Base-by-base conservation (phyloP, 2,888 invertebrate genomes). In the Tachina lurida region DNA sequence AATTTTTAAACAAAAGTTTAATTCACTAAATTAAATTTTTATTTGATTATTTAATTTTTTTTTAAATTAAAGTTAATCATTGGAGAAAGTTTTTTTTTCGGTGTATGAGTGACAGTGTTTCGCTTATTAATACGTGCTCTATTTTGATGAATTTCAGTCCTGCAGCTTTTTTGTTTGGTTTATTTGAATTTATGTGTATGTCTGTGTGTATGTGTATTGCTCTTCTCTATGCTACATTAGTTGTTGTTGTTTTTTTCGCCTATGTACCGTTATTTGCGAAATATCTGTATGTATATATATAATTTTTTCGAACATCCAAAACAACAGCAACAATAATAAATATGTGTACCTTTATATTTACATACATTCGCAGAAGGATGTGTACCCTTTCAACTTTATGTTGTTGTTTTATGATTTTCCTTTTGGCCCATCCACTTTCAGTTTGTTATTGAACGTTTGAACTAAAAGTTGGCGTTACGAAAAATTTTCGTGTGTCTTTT, bases 401-500 rank as follows among this genome's bases (percentile, higher is more conserved):
- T 70, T 54, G 54, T 70, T 70, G 54, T 54, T 70, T 54, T 54
- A 71, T 41, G 41, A 45, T 58, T 65, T 65, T 31, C 7, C 13
- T 67, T 58, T 78, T 58, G 19, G 19, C 45, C 63, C 67, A 19
- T n/a, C 65, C 56, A 58, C 73, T 39, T 22, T 52, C 47, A 68
- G 68, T 84, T 79, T 49, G 43, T 47, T 56, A 68, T 43, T 74
- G 54, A 75, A 63, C 56, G 70, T 65, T 84, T 75, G 2, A 70
- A 56, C n/a, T 43, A 41, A 75, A 79, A 75, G 74, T 84, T 84
- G 68, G 68, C 54, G 77, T 68, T 52, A 58, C 74, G 68, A 67
- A 74, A 70, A 62, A 58, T 49, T 65, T 65, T 4, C 39, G 70
- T 71, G 39, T 71, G 39, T 65, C 17, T 19, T 31, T 17, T 13